Evolutionary conservation across 2,888 invertebrate genomes (phyloP), one percentile per base, ranked within the genome.

Genomic region (Melinaea marsaeus): DNA sequence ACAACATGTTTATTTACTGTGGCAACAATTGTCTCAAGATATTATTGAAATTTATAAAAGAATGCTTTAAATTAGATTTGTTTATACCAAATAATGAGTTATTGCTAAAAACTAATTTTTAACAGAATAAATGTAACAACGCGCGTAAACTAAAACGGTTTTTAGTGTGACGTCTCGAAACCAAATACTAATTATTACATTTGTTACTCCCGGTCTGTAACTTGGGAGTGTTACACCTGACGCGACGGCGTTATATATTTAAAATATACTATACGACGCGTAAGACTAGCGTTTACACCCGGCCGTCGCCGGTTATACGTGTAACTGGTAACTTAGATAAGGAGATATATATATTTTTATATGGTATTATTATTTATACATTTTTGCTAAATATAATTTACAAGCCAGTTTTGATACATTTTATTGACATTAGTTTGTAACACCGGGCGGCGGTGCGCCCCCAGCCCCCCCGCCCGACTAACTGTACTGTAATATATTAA

Each of bases 181-280:
- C 88, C 88, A 88, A 88, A 88, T 86, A 88, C 84, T 86, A 87
- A 86, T 85, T 77, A 78, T 72, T 83, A 79, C 81, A 75, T 62
- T 62, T 62, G 58, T 67, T 63, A 57, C 57, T 61, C 45, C 35
- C 33, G 56, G 37, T 58, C 54, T 58, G 55, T 60, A 66, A 62
- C 55, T 54, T 1, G 22, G 22, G 22, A 22, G 22, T 22, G 22
- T 22, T 22, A 22, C 22, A 22, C 22, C 22, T 22, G 22, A 22
- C 22, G 22, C 22, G 22, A 22, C 22, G 22, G 22, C 22, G 22
- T 22, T 42, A 42, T 42, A 9, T 42, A 2, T 9, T 42, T 2
- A 42, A 42, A 42, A 42, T 42, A 42, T 42, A 9, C 7, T 9
- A 42, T 2, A 42, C 7, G 3, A 42, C 9, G 11, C 3, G 1